A percentile compares a stretch with the other conserved stretches of the same genome.
Evolutionary conservation across 2,888 invertebrate species (phyloP).

Genomic region (Pristionchus entomophagus): DNA sequence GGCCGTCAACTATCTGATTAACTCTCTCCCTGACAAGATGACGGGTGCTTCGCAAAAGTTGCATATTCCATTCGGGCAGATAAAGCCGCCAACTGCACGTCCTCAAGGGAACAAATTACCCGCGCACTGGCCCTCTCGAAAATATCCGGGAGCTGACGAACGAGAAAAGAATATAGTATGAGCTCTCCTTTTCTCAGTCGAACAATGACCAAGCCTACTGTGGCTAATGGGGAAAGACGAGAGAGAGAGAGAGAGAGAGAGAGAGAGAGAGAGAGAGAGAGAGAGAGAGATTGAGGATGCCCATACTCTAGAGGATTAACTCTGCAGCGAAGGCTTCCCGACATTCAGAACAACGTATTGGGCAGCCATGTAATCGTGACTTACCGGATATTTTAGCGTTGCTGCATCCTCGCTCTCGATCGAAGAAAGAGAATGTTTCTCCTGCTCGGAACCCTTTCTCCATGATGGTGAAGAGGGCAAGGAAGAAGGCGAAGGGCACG

Average conservation of each 20-base stretch:
- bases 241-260: neutral
- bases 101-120: neutral
- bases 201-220: conserved; percentile 19
- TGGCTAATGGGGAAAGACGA: neutral
- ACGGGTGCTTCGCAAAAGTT: neutral
- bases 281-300: too few relatives aligned
- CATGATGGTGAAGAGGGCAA: conserved; percentile 63
- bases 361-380: too few relatives aligned
- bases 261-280: too few relatives aligned
- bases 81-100: too few relatives aligned
- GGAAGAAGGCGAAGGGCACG: conserved; percentile 62
- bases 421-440: conserved; percentile 67
- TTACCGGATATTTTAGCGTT: conserved; percentile 59
- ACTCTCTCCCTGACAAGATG: conserved; percentile 6
- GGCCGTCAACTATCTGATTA: too few relatives aligned
- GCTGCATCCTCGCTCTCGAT: conserved; percentile 62
- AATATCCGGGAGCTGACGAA: neutral
- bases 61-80: neutral
- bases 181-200: conserved; percentile 9
- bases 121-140: neutral
- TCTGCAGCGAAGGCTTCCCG: too few relatives aligned
- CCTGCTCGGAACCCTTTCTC: conserved; percentile 67
- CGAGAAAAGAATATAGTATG: conserved; percentile 22
- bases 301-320: too few relatives aligned
- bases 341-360: too few relatives aligned